Evolutionary conservation across 2,888 invertebrate genomes (phyloP), one percentile per base, ranked within the genome.

Genomic region (Philaethria dido): DNA sequence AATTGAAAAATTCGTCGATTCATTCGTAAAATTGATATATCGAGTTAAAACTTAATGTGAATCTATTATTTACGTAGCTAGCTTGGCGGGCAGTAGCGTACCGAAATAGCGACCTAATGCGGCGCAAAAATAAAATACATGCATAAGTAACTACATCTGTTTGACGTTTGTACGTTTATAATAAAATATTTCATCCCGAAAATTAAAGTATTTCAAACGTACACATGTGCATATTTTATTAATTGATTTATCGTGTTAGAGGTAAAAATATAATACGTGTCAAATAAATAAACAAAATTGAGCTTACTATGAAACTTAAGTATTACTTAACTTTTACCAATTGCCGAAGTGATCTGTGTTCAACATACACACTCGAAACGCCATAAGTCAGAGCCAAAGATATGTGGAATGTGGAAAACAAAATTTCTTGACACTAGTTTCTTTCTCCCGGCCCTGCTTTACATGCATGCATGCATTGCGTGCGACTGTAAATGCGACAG

Each of bases 61-160:
- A 25, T 54, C 11, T 42, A 63, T 63, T 54, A 63, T 57, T 57
- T 25, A 57, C 57, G 22, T 42, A 57, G 20, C n/a, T 57, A 57
- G 57, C 42, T 57, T 16, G 57, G 39, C 57, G 22, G 57, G 57
- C 42, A 25, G 57, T 11, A 39, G 42, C 42, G 57, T 22, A 57
- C 57, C n/a, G 42, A 57, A 57, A 42, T 57, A 57, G 42, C 42
- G 57, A 42, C 11, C 57, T 57, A 57, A 42, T 39, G 42, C 57
- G 22, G 20, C 16, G 16, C 57, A 25, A 57, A 57, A 57, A 42
- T 57, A 57, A 57, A 57, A 57, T 42, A 25, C 22, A 42, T 42
- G 9, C 16, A 57, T 22, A 57, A 57, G 22, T 57, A 57, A 57
- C 55, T n/a, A 39, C 14, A n/a, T 25, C n/a, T 42, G 39, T 42